phyloP scores from a whole-genome alignment of 2,113 vertebrate genomes.

The Pachypanchax playfairii region DNA sequence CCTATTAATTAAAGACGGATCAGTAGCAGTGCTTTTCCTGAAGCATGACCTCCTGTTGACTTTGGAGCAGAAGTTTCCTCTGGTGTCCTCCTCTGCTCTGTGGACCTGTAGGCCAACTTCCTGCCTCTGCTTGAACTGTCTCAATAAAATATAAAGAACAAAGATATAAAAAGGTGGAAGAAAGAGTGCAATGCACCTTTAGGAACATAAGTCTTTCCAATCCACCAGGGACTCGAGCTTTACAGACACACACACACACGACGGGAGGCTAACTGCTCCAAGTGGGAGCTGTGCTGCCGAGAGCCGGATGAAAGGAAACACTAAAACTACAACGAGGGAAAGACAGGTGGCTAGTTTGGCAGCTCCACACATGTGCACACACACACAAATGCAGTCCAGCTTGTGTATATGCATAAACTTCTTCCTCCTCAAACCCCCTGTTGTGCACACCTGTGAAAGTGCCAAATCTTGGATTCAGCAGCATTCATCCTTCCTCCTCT shows the following conservation, averaged over 20 bases:
- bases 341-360: slow-evolving; percentile 81
- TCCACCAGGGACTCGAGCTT: slow-evolving; percentile 62
- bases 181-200: slow-evolving; percentile 74
- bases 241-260: slow-evolving; percentile 45
- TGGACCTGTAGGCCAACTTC: slow-evolving; percentile 72
- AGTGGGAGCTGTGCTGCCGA: slow-evolving; percentile 77
- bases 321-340: slow-evolving; percentile 80
- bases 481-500: slow-evolving; percentile 36
- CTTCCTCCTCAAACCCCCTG: slow-evolving; percentile 71
- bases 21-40: slow-evolving; percentile 64
- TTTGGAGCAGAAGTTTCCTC: slow-evolving; percentile 71
- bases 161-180: slow-evolving; percentile 72
- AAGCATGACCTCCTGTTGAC: slow-evolving; percentile 76
- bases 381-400: slow-evolving; percentile 24
- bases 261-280: slow-evolving; percentile 74
- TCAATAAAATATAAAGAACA: slow-evolving; percentile 77
- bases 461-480: slow-evolving; percentile 59
- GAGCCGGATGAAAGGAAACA: slow-evolving; percentile 81
- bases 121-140: slow-evolving; percentile 74
- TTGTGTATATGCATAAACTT: slow-evolving; percentile 29
- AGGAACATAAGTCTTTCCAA: slow-evolving; percentile 75
- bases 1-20: slow-evolving; percentile 75
- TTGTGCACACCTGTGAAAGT: slow-evolving; percentile 78
- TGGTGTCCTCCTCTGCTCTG: slow-evolving; percentile 70
- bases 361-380: slow-evolving; percentile 53